These are phyloP conservation scores for Poecilia latipinna DNA, from an alignment of 2,113 vertebrate species.

Conservation along the genomic window DNA sequence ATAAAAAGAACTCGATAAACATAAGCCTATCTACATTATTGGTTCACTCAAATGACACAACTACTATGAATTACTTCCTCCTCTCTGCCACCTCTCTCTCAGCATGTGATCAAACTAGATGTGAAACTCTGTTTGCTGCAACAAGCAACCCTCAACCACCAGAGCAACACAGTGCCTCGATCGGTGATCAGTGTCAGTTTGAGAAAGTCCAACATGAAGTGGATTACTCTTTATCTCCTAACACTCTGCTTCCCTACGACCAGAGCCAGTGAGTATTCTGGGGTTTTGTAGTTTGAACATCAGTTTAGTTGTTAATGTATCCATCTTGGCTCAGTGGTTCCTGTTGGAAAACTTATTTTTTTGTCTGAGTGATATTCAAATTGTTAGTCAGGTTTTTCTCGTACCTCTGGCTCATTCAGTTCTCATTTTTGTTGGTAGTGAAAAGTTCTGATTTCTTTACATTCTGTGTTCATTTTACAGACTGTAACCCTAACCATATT, in stretches of 20 bases:
- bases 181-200: background rate
- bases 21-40: background rate
- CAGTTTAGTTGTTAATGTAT: background rate
- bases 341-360: background rate
- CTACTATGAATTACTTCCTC: constrained; percentile 3
- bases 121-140: constrained; percentile 34
- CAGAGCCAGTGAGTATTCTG: background rate
- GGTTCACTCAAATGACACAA: background rate
- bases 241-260: constrained; percentile 11
- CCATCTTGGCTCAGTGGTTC: too few relatives aligned
- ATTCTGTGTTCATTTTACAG: constrained; percentile 12
- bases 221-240: constrained; percentile 23
- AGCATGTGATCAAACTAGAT: constrained; percentile 27
- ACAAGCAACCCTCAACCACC: background rate
- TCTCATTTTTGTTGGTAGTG: too few relatives aligned
- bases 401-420: background rate
- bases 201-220: constrained; percentile 13
- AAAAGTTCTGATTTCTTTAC: background rate
- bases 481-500: background rate
- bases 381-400: background rate
- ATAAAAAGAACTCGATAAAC: too few relatives aligned
- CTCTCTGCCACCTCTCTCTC: too few relatives aligned
- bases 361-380: background rate
- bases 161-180: background rate
- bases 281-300: background rate